phyloP scores from a whole-genome alignment of 2,113 vertebrate genomes.

The Gadus macrocephalus region DNA sequence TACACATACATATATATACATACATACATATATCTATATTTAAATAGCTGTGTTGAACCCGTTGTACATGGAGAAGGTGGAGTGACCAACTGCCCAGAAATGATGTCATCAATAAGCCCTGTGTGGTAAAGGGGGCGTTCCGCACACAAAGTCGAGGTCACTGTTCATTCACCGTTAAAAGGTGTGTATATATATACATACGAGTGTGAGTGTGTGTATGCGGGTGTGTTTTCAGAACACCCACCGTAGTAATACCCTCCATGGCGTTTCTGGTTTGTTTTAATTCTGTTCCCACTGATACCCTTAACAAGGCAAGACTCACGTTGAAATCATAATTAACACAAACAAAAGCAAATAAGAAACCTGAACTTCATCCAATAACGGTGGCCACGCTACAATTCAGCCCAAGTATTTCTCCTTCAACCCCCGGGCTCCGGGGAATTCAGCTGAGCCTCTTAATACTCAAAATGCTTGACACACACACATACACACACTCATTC shows the following conservation, averaged over 20 bases:
- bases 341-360: too few relatives aligned
- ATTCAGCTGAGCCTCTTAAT: slow-evolving; percentile 40
- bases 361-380: slow-evolving; percentile 1
- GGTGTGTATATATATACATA: slow-evolving; percentile 12
- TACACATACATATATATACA: slow-evolving; percentile 38
- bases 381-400: slow-evolving; percentile 37
- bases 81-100: slow-evolving; percentile 57
- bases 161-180: slow-evolving; percentile 53
- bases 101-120: slow-evolving; percentile 77
- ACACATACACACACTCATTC: slow-evolving; percentile 24
- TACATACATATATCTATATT: slow-evolving; percentile 29
- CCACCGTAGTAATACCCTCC: slow-evolving; percentile 14
- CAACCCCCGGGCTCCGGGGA: slow-evolving; percentile 18
- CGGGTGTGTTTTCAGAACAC: slow-evolving; percentile 37
- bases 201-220: slow-evolving; percentile 18
- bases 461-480: slow-evolving; percentile 26
- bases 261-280: slow-evolving; percentile 34
- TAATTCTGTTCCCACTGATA: not conserved
- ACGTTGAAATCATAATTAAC: not conserved
- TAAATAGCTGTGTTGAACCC: slow-evolving; percentile 51
- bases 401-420: slow-evolving; percentile 41
- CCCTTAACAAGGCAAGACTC: not conserved
- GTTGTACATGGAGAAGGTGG: slow-evolving; percentile 55
- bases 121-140: slow-evolving; percentile 48
- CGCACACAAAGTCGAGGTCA: slow-evolving; percentile 37